A percentile compares a stretch with the other conserved stretches of the same genome.
Conservation (phyloP, 2,113 vertebrate genomes). For the Solea senegalensis region DNA sequence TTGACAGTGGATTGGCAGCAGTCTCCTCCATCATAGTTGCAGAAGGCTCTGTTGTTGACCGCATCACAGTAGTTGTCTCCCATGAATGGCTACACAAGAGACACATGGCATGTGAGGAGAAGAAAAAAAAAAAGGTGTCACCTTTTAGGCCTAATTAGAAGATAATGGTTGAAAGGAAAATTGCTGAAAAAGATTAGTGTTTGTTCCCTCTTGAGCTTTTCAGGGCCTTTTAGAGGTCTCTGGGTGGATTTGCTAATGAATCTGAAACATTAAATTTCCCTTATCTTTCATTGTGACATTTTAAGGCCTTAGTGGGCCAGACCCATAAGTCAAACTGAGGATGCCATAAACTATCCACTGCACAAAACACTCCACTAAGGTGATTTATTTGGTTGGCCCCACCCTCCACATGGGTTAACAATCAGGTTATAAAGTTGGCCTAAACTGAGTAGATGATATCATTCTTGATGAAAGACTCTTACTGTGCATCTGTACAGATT, state of each 20-base stretch:
- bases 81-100: slow-evolving; percentile 87
- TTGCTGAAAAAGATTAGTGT: not conserved
- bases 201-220: slow-evolving; percentile 27
- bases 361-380: slow-evolving; percentile 62
- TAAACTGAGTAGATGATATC: slow-evolving; percentile 55
- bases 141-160: slow-evolving; percentile 4
- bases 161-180: not conserved
- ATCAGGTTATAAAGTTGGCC: slow-evolving; percentile 68
- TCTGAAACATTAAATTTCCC: slow-evolving; percentile 52
- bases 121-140: not conserved
- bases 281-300: slow-evolving; percentile 66
- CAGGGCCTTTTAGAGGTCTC: slow-evolving; percentile 26
- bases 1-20: slow-evolving; percentile 97
- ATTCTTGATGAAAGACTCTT: slow-evolving; percentile 26
- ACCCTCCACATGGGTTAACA: slow-evolving; percentile 63
- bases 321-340: slow-evolving; percentile 68
- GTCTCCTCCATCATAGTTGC: slow-evolving; percentile 97
- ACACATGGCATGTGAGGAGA: not conserved
- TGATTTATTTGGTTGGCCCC: slow-evolving; percentile 68
- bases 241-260: slow-evolving; percentile 57
- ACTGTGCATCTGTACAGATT: not conserved
- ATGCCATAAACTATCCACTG: slow-evolving; percentile 68
- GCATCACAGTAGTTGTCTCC: slow-evolving; percentile 98
- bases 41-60: slow-evolving; percentile 98
- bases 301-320: slow-evolving; percentile 49